Conservation (phyloP, 2,888 invertebrate species). For the Drosophila tripunctata region DNA sequence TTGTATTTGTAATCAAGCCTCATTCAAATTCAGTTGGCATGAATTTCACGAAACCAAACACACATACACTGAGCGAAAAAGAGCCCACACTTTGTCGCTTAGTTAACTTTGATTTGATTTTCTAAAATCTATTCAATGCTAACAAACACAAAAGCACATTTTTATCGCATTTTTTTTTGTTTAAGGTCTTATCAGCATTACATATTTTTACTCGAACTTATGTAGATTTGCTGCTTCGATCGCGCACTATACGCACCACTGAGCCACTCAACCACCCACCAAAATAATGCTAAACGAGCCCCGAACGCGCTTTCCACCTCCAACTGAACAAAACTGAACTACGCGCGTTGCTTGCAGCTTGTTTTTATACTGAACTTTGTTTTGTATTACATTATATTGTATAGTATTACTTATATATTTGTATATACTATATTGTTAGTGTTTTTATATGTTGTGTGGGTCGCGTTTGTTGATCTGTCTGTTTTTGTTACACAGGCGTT, state of each 20-base stretch:
- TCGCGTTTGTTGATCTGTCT: conserved; percentile 17
- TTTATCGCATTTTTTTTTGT: neutral
- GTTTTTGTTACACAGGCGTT: conserved; percentile 18
- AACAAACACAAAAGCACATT: neutral
- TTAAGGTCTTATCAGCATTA: neutral
- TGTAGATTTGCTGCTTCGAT: neutral
- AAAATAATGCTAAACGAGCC: conserved; percentile 5
- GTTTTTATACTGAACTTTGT: conserved; percentile 66
- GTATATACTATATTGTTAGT: conserved; percentile 16
- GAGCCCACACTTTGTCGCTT: neutral
- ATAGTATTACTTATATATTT: neutral
- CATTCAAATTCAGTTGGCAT: conserved; percentile 78
- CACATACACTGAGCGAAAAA: conserved; percentile 35
- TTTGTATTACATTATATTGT: too few species aligned
- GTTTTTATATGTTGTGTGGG: conserved; percentile 16
- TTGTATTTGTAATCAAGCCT: conserved; percentile 72
- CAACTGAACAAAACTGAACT: conserved; percentile 50
- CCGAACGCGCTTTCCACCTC: conserved; percentile 43
- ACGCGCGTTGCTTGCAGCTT: conserved; percentile 51
- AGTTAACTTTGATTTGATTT: neutral
- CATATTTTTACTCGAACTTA: conserved; percentile 2
- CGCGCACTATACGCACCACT: neutral
- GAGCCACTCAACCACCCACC: conserved; percentile 11
- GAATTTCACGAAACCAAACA: conserved; percentile 64
- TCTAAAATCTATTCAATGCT: neutral